Evolutionary conservation across 1,140 invertebrate genomes (phyloP), one percentile per base, ranked within the genome.

Genomic region (Centruroides sculpturatus): DNA sequence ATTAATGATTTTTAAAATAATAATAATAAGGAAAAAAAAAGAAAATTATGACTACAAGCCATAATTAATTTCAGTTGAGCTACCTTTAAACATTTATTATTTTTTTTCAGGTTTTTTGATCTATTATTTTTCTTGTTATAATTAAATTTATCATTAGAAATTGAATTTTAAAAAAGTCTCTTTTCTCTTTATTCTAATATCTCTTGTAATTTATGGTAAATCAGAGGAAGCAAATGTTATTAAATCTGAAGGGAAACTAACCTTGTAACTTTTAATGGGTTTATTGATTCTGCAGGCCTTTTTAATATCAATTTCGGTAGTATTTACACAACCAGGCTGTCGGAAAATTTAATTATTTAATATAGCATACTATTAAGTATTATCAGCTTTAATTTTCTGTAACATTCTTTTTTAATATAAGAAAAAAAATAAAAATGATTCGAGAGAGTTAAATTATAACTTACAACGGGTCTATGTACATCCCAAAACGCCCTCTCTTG

Each of bases 401-500:
- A 5, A 35, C 12, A 34, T 41, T 41, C 5, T 41, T 41, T 41
- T 41, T 41, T 6, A 41, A 41, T 41, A 41, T 41, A 41, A 41
- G 41, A 5, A 10, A 51, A 7, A n/a, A 51, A 7, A n/a, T 9
- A 47, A 5, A 57, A 34, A 48, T 10, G 35, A 59, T 46, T 4
- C 8, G 46, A 10, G 12, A 10, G 12, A 4, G 0, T 56, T 23
- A 2, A 23, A 23, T 23, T 23, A 23, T 23, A 53, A 73, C 75
- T 77, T 78, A 89, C 87, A 83, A 98, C 93, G 35, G 96, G 96
- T 71, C 96, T 79, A 74, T 99, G 94, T 0, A 99, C 92, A 75
- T 99, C 96, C 96, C 96, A 99, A 74, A 99, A 99, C 0, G 95
- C 96, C 70, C 95, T 78, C 74, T 99, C 96, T 75, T 99, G 96